Evolutionary conservation across 2,888 invertebrate genomes (phyloP).

Genomic region (Carabus problematicus): DNA sequence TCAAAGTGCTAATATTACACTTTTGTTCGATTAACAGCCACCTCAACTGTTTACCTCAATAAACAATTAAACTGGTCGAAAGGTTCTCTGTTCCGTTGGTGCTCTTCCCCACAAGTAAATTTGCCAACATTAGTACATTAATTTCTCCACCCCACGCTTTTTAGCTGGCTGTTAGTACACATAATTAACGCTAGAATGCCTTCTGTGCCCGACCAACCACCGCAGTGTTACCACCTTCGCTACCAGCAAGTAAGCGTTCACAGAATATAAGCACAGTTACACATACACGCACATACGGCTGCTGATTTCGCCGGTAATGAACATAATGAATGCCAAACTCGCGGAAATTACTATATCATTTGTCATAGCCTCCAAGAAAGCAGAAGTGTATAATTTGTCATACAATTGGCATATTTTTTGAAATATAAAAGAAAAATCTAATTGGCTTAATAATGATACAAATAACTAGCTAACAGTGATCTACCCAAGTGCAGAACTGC

Average conservation of each 20-base stretch:
- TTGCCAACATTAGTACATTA: conserved; percentile 41
- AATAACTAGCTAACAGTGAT: too few relatives aligned
- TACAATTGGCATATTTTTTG: too few relatives aligned
- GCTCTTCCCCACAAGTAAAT: conserved; percentile 35
- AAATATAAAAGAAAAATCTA: too few relatives aligned
- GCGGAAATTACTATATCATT: not conserved
- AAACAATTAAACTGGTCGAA: conserved; percentile 42
- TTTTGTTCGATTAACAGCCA: conserved; percentile 18
- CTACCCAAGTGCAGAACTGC: too few relatives aligned
- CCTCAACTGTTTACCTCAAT: conserved; percentile 37
- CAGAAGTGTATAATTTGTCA: too few relatives aligned
- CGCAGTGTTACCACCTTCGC: not conserved
- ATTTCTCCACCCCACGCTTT: conserved; percentile 37
- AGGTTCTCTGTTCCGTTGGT: conserved; percentile 30
- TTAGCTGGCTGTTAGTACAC: conserved; percentile 33
- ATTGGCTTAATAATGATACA: too few relatives aligned
- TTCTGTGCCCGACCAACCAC: not conserved
- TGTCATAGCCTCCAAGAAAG: too few relatives aligned
- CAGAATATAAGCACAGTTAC: not conserved
- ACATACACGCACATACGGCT: not conserved
- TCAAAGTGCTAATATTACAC: conserved; percentile 33
- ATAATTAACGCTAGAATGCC: conserved; percentile 39
- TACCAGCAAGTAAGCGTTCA: conserved; percentile 3
- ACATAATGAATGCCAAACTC: not conserved
- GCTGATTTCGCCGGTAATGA: not conserved